Conservation (phyloP, 2,113 vertebrate species). For the Pandion haliaetus region DNA sequence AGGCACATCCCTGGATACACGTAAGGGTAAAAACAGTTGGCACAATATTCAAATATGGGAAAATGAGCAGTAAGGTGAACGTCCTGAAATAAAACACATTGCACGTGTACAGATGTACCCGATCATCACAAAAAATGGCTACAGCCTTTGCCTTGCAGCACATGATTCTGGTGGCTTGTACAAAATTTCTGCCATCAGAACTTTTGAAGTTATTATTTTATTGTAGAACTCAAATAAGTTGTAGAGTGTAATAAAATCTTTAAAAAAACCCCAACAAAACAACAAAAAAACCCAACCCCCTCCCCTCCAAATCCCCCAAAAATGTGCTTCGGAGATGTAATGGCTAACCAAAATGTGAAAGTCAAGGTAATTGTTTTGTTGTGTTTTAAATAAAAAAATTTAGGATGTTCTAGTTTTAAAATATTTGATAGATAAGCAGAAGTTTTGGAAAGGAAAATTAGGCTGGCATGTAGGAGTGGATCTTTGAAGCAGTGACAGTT, state of each 20-base stretch:
- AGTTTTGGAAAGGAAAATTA: background rate
- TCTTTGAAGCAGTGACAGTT: background rate
- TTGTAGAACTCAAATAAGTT: background rate
- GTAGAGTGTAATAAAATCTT: background rate
- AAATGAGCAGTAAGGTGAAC: background rate
- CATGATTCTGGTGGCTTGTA: background rate
- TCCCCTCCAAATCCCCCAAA: background rate
- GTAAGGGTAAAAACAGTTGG: background rate
- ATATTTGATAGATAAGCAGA: background rate
- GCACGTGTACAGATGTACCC: accelerated
- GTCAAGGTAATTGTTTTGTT: background rate
- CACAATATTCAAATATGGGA: background rate
- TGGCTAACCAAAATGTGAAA: background rate
- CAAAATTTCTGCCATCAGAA: background rate
- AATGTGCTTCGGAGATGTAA: background rate
- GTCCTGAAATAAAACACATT: background rate
- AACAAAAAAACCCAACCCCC: too few relatives aligned
- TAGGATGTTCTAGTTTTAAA: background rate
- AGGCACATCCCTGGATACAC: background rate
- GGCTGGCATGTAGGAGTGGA: background rate
- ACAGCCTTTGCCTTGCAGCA: background rate
- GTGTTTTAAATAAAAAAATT: background rate
- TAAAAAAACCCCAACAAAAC: background rate
- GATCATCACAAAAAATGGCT: background rate
- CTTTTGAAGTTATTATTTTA: background rate